These are phyloP conservation scores for Drosophila lacteicornis DNA, from an alignment of 1,140 invertebrate species.

Conservation along the genomic window DNA sequence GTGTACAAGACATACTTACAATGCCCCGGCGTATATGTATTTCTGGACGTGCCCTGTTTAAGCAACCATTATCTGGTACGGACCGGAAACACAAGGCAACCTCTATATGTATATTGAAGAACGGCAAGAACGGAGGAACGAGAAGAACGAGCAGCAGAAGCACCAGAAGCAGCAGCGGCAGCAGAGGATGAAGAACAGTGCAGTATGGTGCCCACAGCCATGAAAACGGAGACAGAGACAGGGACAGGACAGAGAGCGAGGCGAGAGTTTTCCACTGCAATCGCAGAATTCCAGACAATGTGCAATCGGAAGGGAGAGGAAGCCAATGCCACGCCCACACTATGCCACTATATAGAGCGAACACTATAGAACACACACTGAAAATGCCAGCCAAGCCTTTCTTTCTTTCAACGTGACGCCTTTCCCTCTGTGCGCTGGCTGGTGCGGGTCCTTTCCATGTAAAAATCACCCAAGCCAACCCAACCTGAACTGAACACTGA, in stretches of 20 bases:
- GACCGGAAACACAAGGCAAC: constrained; percentile 75
- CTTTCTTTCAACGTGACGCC: constrained; percentile 46
- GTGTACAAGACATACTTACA: constrained; percentile 32
- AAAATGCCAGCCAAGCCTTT: constrained; percentile 52
- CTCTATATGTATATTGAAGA: constrained; percentile 64
- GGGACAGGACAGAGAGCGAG: not conserved
- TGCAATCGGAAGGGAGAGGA: constrained; percentile 41
- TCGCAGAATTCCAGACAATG: constrained; percentile 47
- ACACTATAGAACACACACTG: constrained; percentile 20
- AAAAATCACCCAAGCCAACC: constrained; percentile 5
- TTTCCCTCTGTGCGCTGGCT: constrained; percentile 16
- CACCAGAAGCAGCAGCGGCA: not conserved
- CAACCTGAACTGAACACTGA: constrained; percentile 20
- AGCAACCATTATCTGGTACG: constrained; percentile 77
- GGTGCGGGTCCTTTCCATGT: constrained; percentile 1
- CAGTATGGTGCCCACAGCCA: constrained; percentile 56
- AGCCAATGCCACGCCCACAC: constrained; percentile 47
- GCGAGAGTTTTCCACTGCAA: constrained; percentile 41
- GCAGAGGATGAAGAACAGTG: constrained; percentile 11
- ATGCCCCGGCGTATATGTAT: constrained; percentile 15
- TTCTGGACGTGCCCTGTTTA: constrained; percentile 64
- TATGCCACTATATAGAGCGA: constrained; percentile 10
- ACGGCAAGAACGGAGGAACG: constrained; percentile 18
- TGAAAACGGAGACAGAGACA: constrained; percentile 21
- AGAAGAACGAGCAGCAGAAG: constrained; percentile 19